Evolutionary conservation across 2,797 vertebrate species (phyloP).

Genomic region (Emys orbicularis): DNA sequence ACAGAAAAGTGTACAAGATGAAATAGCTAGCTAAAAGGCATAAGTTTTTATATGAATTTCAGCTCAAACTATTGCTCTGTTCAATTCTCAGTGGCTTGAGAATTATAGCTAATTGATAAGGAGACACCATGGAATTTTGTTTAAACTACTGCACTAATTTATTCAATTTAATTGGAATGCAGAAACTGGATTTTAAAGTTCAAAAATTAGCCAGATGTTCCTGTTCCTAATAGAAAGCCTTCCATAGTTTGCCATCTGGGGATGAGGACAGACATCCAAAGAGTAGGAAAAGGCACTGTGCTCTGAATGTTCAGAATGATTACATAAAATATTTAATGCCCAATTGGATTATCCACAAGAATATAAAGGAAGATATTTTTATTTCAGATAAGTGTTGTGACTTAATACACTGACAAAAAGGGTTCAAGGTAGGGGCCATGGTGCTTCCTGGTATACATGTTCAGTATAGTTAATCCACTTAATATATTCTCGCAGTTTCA

Average conservation of each 20-base stretch:
- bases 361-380: not conserved
- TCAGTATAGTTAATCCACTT: not conserved
- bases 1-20: not conserved
- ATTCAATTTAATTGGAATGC: not conserved
- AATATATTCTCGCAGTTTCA: constrained; percentile 23
- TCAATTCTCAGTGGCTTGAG: not conserved
- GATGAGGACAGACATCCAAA: not conserved
- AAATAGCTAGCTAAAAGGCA: not conserved
- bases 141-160: not conserved
- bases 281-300: not conserved
- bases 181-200: not conserved
- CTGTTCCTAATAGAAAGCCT: not conserved
- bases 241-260: not conserved
- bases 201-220: not conserved
- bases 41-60: not conserved
- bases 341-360: not conserved
- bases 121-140: not conserved
- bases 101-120: not conserved
- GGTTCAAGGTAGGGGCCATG: not conserved
- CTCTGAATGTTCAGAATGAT: not conserved
- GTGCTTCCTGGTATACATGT: not conserved
- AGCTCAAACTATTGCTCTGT: not conserved
- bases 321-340: not conserved
- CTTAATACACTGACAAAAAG: not conserved
- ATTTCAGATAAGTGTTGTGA: not conserved